Base-by-base conservation (phyloP, 2,113 vertebrate species). In the Nothobranchius kuhntae region DNA sequence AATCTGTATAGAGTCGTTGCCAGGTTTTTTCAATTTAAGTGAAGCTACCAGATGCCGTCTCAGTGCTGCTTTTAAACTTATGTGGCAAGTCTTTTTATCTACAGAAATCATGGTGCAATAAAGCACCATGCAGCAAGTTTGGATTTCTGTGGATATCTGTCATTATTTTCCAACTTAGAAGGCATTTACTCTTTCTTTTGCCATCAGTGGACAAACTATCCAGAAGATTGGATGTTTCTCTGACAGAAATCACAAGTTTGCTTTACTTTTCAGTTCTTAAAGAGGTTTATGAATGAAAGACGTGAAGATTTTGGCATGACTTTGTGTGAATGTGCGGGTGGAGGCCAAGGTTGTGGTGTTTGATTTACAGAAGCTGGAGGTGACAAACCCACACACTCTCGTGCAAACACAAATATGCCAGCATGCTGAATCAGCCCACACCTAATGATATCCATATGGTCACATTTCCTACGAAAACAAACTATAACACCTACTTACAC, bases 401-500 rank as follows among this genome's bases (percentile, higher is more conserved):
- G 38, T 77, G 83, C 66, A 85, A 73, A 71, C 73, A 65, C 47
- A 68, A 74, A 75, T 66, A 67, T 77, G 70, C 54, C 51, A 54
- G 61, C 57, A 53, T 66, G 68, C 86, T 83, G 84, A 90, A 71
- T 86, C 75, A 81, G 80, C 81, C 86, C 80, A 84, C 82, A 75
- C 68, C 44, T 90, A 91, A 92, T 90, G 77, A 82, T 75, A 91
- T 90, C 90, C 91, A 91, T 78, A 83, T 91, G 91, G 61, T 91
- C 86, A 91, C 52, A 60, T 88, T 90, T 85, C 61, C 73, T 58
- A 58, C 17, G 50, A 68, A 75, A 73, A 63, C 69, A 86, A 76
- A 71, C 57, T 36, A 26, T 77, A 38, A 75, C 78, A 65, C 60
- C 40, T 63, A 71, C 68, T 51, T 17, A 51, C 21, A 30, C 47